Percentiles rank a stretch among this genome's conserved stretches.
These are phyloP conservation scores for Cuniculus paca DNA, from an alignment of 2,797 vertebrate genomes.

Conservation along the genomic window DNA sequence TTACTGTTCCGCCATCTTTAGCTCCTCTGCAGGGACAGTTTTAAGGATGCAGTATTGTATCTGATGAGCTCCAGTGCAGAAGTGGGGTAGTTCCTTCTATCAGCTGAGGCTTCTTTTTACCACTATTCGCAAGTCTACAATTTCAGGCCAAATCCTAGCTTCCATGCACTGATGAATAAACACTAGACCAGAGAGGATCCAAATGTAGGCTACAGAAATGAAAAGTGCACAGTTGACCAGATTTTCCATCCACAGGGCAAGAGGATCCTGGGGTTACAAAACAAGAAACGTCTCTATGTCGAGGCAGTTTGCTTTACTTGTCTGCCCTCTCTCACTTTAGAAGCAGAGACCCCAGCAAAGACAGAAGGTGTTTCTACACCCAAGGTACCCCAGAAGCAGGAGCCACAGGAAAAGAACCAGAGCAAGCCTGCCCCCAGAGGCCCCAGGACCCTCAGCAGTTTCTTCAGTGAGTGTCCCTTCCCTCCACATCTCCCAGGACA, in stretches of 20 bases:
- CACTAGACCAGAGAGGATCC: background rate
- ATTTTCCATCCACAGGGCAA: background rate
- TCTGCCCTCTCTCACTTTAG: background rate
- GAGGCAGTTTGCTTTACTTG: fast-evolving
- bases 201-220: fast-evolving
- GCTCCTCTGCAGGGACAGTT: no score
- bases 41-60: no score
- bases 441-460: constrained; percentile 90
- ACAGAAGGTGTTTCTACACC: background rate
- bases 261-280: background rate
- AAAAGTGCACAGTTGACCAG: background rate
- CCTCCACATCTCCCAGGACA: fast-evolving
- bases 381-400: constrained; percentile 65
- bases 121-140: fast-evolving
- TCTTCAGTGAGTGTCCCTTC: constrained; percentile 91
- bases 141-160: background rate
- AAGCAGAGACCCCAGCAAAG: background rate
- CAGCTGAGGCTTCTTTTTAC: background rate
- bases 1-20: no score
- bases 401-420: constrained; percentile 71
- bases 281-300: background rate
- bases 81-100: background rate
- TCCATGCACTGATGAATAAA: background rate
- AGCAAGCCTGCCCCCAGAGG: constrained; percentile 73
- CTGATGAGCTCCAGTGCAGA: background rate